Evolutionary conservation across 1,140 invertebrate species (phyloP).

Genomic region (Palaemon carinicauda): DNA sequence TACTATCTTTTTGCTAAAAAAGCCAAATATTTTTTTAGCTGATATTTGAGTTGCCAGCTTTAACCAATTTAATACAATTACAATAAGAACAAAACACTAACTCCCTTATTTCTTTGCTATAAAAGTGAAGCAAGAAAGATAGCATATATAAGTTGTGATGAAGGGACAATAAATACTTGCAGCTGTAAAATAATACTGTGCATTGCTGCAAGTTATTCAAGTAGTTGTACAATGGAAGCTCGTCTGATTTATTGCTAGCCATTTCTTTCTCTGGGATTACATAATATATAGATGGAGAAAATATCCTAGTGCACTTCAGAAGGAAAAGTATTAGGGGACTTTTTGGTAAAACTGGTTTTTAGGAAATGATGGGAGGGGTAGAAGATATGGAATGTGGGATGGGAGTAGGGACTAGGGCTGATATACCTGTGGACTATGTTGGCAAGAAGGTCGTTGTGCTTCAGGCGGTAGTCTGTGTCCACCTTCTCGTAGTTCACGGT

Average conservation of each 20-base stretch:
- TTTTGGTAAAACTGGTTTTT: no score
- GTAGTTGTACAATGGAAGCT: no score
- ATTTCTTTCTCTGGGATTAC: no score
- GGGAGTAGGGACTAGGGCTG: background rate
- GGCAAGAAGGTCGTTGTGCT: slow-evolving; percentile 92
- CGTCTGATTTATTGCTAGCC: no score
- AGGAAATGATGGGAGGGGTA: background rate
- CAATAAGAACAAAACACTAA: no score
- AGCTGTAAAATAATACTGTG: background rate
- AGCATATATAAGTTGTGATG: background rate
- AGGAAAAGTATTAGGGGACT: background rate
- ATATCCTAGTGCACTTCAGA: background rate
- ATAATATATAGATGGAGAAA: no score
- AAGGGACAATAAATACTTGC: background rate
- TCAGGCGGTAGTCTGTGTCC: slow-evolving; percentile 86
- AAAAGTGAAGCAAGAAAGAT: background rate
- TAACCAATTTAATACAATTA: no score
- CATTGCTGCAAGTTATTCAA: background rate
- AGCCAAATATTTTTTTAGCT: no score
- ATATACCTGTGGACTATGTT: slow-evolving; percentile 93
- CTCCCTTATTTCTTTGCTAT: no score
- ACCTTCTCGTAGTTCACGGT: slow-evolving; percentile 96
- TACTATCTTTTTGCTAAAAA: no score
- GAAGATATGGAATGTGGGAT: background rate
- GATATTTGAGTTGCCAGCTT: no score